Conservation (phyloP, 2,888 invertebrate genomes). For the Steromphala cineraria region DNA sequence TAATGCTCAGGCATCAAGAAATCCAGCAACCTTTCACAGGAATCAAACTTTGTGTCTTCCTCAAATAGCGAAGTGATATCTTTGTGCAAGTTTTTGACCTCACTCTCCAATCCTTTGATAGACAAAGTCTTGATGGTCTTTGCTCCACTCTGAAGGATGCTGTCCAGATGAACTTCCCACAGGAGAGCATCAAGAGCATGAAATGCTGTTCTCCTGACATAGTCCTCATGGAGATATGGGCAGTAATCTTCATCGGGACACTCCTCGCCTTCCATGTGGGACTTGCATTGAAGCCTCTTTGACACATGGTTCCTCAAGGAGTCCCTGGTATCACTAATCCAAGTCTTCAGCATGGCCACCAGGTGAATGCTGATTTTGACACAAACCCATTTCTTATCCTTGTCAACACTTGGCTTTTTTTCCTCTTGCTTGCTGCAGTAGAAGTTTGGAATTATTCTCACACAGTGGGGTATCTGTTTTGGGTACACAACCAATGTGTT, state of each 20-base stretch:
- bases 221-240: neutral
- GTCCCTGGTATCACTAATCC: neutral
- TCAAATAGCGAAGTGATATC: neutral
- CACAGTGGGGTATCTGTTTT: conserved; percentile 44
- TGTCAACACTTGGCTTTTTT: neutral
- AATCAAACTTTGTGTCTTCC: conserved; percentile 1
- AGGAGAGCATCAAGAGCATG: neutral
- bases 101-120: neutral
- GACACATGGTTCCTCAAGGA: neutral
- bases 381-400: neutral
- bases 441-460: conserved; percentile 15
- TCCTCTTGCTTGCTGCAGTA: conserved; percentile 15
- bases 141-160: neutral
- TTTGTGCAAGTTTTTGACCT: neutral
- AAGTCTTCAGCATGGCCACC: neutral
- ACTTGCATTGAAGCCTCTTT: neutral
- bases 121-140: neutral
- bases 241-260: neutral
- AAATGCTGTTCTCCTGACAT: neutral
- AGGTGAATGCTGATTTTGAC: neutral
- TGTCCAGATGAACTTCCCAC: neutral
- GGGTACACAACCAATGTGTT: conserved; percentile 36
- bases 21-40: conserved; percentile 32
- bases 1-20: conserved; percentile 39
- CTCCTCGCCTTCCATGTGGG: neutral